These are phyloP conservation scores for Cyclophora punctaria DNA, from an alignment of 2,888 invertebrate species.

Conservation along the genomic window DNA sequence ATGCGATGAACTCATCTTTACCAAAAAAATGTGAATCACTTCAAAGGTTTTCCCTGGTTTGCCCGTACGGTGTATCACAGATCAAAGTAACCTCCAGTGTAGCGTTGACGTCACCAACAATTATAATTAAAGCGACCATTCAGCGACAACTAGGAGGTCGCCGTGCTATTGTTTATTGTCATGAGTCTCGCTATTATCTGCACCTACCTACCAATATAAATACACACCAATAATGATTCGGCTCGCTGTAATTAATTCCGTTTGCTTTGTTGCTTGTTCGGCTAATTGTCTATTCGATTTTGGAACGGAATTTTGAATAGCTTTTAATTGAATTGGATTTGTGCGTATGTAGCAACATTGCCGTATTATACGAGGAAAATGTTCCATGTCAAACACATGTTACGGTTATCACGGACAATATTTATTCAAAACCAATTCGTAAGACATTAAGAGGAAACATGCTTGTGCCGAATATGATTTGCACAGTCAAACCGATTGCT, in stretches of 20 bases:
- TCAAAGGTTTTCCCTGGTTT: too few species aligned
- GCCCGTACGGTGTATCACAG: too few species aligned
- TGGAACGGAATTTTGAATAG: slow-evolving; percentile 20
- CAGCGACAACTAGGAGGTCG: slow-evolving; percentile 16
- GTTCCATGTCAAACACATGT: too few species aligned
- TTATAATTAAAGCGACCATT: slow-evolving; percentile 30
- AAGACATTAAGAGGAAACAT: too few species aligned
- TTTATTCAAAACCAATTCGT: too few species aligned
- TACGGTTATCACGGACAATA: too few species aligned
- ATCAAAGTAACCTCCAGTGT: too few species aligned
- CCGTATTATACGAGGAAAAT: too few species aligned
- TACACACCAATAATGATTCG: slow-evolving; percentile 16
- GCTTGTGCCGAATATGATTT: background rate
- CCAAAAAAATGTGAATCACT: too few species aligned
- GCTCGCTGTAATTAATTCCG: slow-evolving; percentile 20
- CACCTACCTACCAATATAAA: slow-evolving; percentile 7
- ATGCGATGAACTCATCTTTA: too few species aligned
- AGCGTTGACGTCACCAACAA: slow-evolving; percentile 1
- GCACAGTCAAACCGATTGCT: slow-evolving; percentile 2
- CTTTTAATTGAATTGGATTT: slow-evolving; percentile 17
- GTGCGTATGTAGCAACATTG: slow-evolving; percentile 1
- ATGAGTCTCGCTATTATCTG: slow-evolving; percentile 31
- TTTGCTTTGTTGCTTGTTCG: slow-evolving; percentile 20
- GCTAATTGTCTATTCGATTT: slow-evolving; percentile 24
- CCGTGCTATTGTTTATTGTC: slow-evolving; percentile 43